Evolutionary conservation across 1,140 invertebrate species (phyloP), one percentile per base, ranked within the genome.

Genomic region (Galendromus occidentalis): DNA sequence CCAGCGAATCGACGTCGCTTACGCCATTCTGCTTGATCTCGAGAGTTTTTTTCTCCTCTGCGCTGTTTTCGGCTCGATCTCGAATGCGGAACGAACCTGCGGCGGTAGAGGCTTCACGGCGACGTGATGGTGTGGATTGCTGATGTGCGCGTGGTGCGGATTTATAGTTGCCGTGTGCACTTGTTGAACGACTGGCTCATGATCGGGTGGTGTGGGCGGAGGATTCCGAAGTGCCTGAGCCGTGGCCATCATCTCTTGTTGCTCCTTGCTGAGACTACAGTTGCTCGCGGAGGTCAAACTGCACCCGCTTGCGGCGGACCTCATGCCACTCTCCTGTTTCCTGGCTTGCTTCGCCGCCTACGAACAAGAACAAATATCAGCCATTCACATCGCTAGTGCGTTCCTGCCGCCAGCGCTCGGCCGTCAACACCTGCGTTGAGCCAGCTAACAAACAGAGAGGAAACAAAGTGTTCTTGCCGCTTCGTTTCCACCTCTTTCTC

Each of bases 291-390:
- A 59, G 22, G n/a, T 59, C 14, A 59, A 33, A 39, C 51, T 59
- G 51, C 51, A 59, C 51, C 51, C 51, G 51, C 51, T 59, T 59
- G 22, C 51, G 51, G 51, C 51, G 51, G 51, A 59, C 51, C 51
- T 59, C 51, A 59, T 59, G 51, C 51, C 51, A 59, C 22, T 59
- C 51, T 59, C 51, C 51, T 59, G 51, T 33, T 59, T 59, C 51
- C 51, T 59, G 51, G 51, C 51, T 29, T 59, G 33, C 33, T 39
- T 39, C 33, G 33, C 33, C 33, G 33, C 33, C 33, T 39, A 39
- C 33, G 33, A 39, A 39, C 33, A 9, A 39, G 33, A 39, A 39
- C 33, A 39, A 39, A 39, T 39, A 39, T 39, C 33, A 39, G 33
- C 33, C 33, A 39, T 39, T 39, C 33, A 39, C 33, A 9, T 39